Percentiles rank a stretch among this genome's conserved stretches.
Evolutionary conservation across 2,797 vertebrate species (phyloP).

Genomic region (Enteromius afrohamiltoni): DNA sequence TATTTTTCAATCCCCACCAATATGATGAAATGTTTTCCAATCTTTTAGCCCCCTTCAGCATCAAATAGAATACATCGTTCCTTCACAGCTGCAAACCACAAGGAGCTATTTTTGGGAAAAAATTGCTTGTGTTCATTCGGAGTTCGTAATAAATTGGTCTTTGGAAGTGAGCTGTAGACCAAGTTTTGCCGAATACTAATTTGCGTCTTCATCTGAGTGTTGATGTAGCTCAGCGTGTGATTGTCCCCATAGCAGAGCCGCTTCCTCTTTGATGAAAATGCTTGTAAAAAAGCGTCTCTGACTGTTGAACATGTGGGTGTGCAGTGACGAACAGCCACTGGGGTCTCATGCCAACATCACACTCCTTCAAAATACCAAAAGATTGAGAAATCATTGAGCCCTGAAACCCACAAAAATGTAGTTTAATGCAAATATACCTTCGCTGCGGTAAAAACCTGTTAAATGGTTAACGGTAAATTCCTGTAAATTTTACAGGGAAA

Average conservation of each 20-base stretch:
- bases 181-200: constrained; percentile 13
- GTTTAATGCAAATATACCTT: not conserved
- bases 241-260: not conserved
- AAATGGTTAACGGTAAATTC: too few relatives aligned
- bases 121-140: not conserved
- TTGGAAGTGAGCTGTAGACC: not conserved
- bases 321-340: constrained; percentile 10
- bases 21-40: not conserved
- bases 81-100: not conserved
- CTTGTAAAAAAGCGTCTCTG: not conserved
- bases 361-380: not conserved
- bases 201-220: constrained; percentile 2
- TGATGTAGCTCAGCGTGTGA: constrained; percentile 20
- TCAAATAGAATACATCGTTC: not conserved
- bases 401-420: not conserved
- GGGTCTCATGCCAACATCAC: constrained; percentile 12
- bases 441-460: not conserved
- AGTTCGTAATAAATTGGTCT: constrained; percentile 6
- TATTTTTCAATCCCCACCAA: not conserved
- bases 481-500: too few relatives aligned
- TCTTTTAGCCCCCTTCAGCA: constrained; percentile 9
- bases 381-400: not conserved
- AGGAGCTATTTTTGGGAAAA: not conserved
- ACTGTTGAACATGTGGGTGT: constrained; percentile 33
- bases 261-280: constrained; percentile 20